These are phyloP conservation scores for Idaea dimidiata DNA, from an alignment of 2,888 invertebrate genomes.

Conservation along the genomic window DNA sequence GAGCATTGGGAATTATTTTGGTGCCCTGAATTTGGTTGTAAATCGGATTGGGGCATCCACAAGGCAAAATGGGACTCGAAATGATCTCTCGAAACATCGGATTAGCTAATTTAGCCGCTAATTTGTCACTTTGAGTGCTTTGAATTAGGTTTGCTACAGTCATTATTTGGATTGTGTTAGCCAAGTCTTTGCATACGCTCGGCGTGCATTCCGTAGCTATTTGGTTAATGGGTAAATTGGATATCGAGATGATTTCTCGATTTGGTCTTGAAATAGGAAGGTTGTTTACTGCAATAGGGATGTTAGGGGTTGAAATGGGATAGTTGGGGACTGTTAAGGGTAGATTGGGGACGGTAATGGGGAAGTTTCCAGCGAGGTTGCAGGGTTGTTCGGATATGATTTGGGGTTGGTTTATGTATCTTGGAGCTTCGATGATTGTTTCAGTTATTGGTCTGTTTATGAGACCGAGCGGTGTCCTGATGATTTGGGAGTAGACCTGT, in stretches of 20 bases:
- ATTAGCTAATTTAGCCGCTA: constrained; percentile 43
- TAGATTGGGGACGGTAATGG: constrained; percentile 6
- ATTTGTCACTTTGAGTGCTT: constrained; percentile 43
- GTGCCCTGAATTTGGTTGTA: constrained; percentile 10
- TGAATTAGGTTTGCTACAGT: constrained; percentile 57
- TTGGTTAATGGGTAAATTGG: neutral
- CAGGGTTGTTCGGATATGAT: constrained; percentile 31
- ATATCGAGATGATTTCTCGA: too few species aligned
- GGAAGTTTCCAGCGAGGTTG: constrained; percentile 17
- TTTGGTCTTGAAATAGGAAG: constrained; percentile 15
- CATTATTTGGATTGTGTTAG: constrained; percentile 62
- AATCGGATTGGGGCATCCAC: constrained; percentile 43
- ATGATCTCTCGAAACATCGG: constrained; percentile 51
- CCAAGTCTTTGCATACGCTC: constrained; percentile 56
- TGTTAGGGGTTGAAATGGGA: constrained; percentile 15
- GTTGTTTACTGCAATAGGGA: constrained; percentile 27
- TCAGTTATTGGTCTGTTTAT: constrained; percentile 11
- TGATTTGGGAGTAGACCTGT: constrained; percentile 43
- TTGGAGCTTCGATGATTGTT: constrained; percentile 10
- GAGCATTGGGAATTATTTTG: neutral
- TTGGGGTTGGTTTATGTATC: constrained; percentile 9
- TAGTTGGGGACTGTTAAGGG: constrained; percentile 24
- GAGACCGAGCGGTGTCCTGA: constrained; percentile 30
- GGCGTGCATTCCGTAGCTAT: constrained; percentile 56
- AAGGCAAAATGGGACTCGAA: constrained; percentile 38